Conservation (phyloP, 2,888 invertebrate species). For the Rhagonycha fulva region DNA sequence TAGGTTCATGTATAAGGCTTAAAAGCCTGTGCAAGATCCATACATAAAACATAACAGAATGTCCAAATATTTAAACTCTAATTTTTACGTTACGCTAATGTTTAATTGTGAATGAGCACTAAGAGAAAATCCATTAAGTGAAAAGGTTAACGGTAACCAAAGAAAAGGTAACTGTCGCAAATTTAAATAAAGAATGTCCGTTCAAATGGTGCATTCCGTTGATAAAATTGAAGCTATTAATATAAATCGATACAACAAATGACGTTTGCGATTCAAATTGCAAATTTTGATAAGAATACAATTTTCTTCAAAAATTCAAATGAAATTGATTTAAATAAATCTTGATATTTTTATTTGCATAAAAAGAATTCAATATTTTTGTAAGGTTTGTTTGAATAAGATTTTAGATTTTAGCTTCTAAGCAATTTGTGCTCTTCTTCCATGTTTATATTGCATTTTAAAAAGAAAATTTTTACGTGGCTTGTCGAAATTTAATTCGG, state of each 20-base stretch:
- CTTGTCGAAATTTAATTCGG: background rate
- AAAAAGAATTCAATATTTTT: background rate
- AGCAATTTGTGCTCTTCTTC: background rate
- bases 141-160: background rate
- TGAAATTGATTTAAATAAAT: background rate
- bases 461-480: background rate
- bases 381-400: background rate
- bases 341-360: background rate
- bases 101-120: too few relatives aligned
- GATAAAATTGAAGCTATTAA: too few relatives aligned
- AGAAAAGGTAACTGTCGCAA: background rate
- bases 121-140: background rate
- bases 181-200: too few relatives aligned
- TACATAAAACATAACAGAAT: too few relatives aligned
- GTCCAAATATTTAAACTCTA: too few relatives aligned
- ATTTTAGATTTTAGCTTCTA: background rate
- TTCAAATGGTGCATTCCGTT: too few relatives aligned
- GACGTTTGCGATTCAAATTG: too few relatives aligned
- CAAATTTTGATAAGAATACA: background rate
- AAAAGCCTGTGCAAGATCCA: too few relatives aligned
- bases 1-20: too few relatives aligned
- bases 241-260: too few relatives aligned
- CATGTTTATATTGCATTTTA: background rate
- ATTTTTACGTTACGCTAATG: too few relatives aligned
- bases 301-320: background rate